Base-by-base conservation (phyloP, 1,140 invertebrate genomes). In the Megalopta genalis region DNA sequence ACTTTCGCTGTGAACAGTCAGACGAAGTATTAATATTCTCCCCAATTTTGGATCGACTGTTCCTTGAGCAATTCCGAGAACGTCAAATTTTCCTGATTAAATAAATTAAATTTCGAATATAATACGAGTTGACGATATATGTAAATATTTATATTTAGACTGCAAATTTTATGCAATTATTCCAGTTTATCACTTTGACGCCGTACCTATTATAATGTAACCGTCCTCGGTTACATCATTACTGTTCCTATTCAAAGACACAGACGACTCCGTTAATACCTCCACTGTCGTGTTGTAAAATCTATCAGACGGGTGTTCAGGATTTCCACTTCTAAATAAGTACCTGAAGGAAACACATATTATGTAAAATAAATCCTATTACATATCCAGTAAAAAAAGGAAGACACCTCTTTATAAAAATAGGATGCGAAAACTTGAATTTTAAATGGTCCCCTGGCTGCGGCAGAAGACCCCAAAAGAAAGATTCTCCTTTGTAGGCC, bases 391-490 rank as follows among this genome's bases (percentile, higher is more conserved):
- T 57, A 57, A n/a, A n/a, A 60, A n/a, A 52, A 57, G 93, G 18
- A 42, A 27, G 63, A 94, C 93, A 98, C 97, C 94, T 96, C 91
- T 96, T 96, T 85, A 99, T 91, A 86, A 93, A 87, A 86, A 96
- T 95, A 42, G 98, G 97, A 79, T 95, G 94, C 68, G 94, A 93
- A 90, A 98, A 98, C 90, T 96, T 95, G 90, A 99, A 97, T 73
- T 95, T 95, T 16, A 99, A 93, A 62, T 95, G 93, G 90, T 99
- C 97, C 2, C 97, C 97, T 42, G 95, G 94, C 84, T 97, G 96
- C 0, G 98, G 98, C 25, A 97, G 93, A 18, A 98, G 91, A 21
- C 97, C 98, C 98, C 98, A 99, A 91, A 99, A 99, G 88, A 97
- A 99, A 0, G 96, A 96, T 87, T 97, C 95, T 0, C 98, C 98